Evolutionary conservation across 2,888 invertebrate species (phyloP).

Genomic region (Furcula furcula): DNA sequence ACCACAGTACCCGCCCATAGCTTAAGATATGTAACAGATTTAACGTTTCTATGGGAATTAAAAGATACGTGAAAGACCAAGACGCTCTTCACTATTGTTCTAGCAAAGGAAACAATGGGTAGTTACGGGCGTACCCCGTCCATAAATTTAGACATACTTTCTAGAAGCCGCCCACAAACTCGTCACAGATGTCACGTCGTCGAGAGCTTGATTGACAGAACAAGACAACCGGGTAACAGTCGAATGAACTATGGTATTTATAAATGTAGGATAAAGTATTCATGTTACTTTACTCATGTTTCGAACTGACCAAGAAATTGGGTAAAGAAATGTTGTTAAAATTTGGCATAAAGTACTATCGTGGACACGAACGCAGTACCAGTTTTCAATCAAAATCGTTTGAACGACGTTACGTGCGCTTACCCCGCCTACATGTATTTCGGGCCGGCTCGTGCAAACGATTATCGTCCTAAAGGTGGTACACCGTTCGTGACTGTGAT

Average conservation of each 20-base stretch:
- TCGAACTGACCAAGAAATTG: neutral
- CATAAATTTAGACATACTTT: conserved; percentile 43
- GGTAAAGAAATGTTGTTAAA: neutral
- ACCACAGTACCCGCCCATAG: conserved; percentile 1
- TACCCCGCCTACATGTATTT: neutral
- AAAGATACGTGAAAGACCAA: conserved; percentile 25
- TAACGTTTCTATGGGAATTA: conserved; percentile 21
- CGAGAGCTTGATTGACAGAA: conserved; percentile 24
- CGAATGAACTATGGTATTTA: conserved; percentile 11
- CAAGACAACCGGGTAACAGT: conserved; percentile 9
- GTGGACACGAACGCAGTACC: neutral
- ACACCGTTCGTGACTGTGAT: no score
- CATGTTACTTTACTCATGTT: conserved; percentile 1
- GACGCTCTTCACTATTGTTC: conserved; percentile 26
- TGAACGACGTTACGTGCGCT: no score
- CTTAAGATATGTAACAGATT: conserved; percentile 12
- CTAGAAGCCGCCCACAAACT: conserved; percentile 36
- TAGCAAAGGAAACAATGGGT: conserved; percentile 26
- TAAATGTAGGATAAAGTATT: conserved; percentile 2
- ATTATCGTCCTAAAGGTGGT: no score
- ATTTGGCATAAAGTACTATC: neutral
- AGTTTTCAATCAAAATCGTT: no score
- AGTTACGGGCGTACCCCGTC: conserved; percentile 31
- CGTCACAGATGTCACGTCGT: conserved; percentile 24
- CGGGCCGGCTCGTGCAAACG: no score